Evolutionary conservation across 1,140 invertebrate genomes (phyloP), one percentile per base, ranked within the genome.

Genomic region (Trichoplusia ni): DNA sequence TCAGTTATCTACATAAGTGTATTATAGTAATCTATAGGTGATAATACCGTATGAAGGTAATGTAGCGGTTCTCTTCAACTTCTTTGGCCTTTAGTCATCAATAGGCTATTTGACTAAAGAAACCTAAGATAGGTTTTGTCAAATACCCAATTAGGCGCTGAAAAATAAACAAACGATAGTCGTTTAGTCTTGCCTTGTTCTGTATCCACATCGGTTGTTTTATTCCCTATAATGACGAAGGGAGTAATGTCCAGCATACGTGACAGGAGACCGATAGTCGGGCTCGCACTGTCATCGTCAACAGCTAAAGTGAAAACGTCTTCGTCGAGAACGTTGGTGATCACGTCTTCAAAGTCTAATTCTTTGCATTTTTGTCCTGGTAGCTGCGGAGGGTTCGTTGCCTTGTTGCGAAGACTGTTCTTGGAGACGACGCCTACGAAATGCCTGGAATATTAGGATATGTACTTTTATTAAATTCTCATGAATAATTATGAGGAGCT

Each of bases 221-320:
- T 42, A 6, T 33, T 37, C 4, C 59, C 65, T 8, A 67, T 40
- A 5, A 67, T 47, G 8, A 67, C 58, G 21, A 58, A 67, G 4
- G 49, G 59, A 2, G 65, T 29, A 2, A 67, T 67, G 42, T 67
- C 59, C 23, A 67, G 19, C 8, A 67, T 62, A 0, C 65, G 47
- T 0, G 59, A 67, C 19, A 59, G 49, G 3, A 61, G 42, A 16
- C 58, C 65, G 8, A 67, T 13, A 0, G 65, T 61, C 19, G 59
- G 58, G 1, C 29, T 58, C 13, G 58, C 93, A 66, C 93, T 90
- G 11, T 42, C 18, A 9, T 23, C 25, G 62, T 93, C 87, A 4
- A 90, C 58, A 5, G 69, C 88, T 27, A 97, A 91, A 81, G 94
- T 95, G 14, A 94, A 93, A 73, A 94, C 96, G 61, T 96, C 93